Base-by-base conservation (phyloP, 2,797 vertebrate species). In the Scomberomorus guttatus region DNA sequence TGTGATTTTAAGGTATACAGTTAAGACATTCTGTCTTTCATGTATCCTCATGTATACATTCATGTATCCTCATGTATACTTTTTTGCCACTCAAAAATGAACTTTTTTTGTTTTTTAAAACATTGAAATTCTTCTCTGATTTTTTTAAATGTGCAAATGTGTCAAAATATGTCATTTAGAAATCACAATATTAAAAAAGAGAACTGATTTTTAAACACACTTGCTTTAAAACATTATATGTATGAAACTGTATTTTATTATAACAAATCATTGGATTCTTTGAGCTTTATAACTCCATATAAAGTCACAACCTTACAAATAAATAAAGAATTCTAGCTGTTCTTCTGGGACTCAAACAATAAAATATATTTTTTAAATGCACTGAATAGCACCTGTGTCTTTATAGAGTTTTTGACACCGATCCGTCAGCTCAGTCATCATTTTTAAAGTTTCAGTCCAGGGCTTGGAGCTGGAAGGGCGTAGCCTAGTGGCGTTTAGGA, bases 401-500 rank as follows among this genome's bases (percentile, higher is more conserved):
- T 27, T 1, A 3, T 32, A 11, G 63, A 8, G 59, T 37, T 18
- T 56, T 14, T 22, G n/a, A 14, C 11, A 24, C 13, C 15, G 22
- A 14, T 73, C 62, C 39, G 51, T 66, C 44, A 24, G 42, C 1
- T 34, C 24, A 27, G 1, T 27, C n/a, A 11, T 48, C 3, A 27
- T 34, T 0, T 32, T 39, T 9, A 65, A 87, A 86, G 69, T 83
- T 86, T 70, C 1, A 44, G 20, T 22, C 20, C n/a, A 2, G 32
- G 22, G 34, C 18, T 50, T 5, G 57, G 56, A n/a, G 81, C 69
- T 79, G 32, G 42, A 60, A 81, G 84, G 83, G 85, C 79, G 89
- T 78, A 80, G 76, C 74, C 84, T 77, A 37, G 62, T 59, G 72
- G 59, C 25, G 34, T 65, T 77, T 54, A 2, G 42, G 34, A 24